Base-by-base conservation (phyloP, 2,797 vertebrate genomes). In the Argyrosomus regius region DNA sequence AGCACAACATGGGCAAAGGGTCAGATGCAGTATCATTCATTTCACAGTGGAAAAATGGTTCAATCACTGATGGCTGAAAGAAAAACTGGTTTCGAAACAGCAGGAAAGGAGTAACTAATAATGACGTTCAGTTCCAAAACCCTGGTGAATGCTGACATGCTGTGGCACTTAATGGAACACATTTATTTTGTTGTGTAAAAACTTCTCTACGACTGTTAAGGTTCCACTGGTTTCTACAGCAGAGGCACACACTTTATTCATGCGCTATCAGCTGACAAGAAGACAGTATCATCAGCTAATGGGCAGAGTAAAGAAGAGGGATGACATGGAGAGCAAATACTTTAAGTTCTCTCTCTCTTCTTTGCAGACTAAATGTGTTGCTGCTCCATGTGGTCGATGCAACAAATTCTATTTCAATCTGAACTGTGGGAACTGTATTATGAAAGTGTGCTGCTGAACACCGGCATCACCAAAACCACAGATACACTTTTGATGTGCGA, bases 31-130 rank as follows among this genome's bases (percentile, higher is more conserved):
- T 39, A 22, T 63, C 58, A 57, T 39, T 68, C 28, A 39, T 69
- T 78, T 65, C 24, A 80, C 70, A 63, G 18, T 49, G 48, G 28
- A 43, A 72, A 72, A 60, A 49, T 13, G 5, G 24, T 49, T 77
- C 16, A 64, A 61, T 75, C 20, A 72, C 60, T 57, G 26, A 84
- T 63, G 43, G 28, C 70, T 5, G 10, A 35, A 48, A 45, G 66
- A 46, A 17, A 18, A 4, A n/a, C 10, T 14, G 13, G 3, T 48
- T 5, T 41, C 31, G 18, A 58, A 39, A 74, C 11, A 73, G 14
- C 1, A 22, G 12, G 18, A 52, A 24, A 54, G 3, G 48, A 31
- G 13, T 46, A 35, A 53, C 6, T 14, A 12, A 54, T 52, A 17
- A 45, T 20, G 17, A 5, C 1, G 50, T 50, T 52, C 13, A 31